phyloP scores from a whole-genome alignment of 2,113 vertebrate genomes.

The Tapirus terrestris region DNA sequence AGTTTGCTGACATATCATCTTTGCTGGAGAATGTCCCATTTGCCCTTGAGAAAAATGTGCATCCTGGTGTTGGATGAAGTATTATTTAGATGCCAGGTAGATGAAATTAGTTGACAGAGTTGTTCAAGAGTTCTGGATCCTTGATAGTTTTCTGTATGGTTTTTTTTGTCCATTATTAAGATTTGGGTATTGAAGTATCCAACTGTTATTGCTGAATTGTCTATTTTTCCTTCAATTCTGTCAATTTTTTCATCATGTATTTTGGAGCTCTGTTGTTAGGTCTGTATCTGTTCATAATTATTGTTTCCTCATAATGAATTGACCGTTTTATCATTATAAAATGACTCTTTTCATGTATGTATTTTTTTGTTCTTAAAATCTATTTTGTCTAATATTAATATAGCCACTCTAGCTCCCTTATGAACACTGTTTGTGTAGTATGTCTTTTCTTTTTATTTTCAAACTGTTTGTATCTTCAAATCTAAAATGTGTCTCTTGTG shows the following conservation, averaged over 20 bases:
- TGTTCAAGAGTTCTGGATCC: not conserved
- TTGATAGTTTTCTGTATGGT: not conserved
- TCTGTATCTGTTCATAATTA: not conserved
- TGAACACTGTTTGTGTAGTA: not conserved
- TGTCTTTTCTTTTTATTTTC: not conserved
- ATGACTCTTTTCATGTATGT: not conserved
- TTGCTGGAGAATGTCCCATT: not conserved
- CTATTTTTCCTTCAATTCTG: not conserved
- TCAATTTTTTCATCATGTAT: not conserved
- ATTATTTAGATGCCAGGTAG: not conserved
- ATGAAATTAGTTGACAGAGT: not conserved
- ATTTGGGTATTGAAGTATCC: not conserved
- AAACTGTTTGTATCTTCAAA: not conserved
- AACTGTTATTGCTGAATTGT: not conserved
- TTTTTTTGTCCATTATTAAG: not conserved
- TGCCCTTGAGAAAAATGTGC: not conserved
- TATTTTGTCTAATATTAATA: not conserved
- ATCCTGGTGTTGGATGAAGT: not conserved
- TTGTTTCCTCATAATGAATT: not conserved
- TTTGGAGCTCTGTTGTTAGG: not conserved
- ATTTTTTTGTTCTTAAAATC: not conserved
- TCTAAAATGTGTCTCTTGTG: not conserved
- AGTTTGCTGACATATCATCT: not conserved
- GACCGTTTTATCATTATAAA: not conserved
- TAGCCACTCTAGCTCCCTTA: not conserved